Evolutionary conservation across 2,797 vertebrate species (phyloP).

Genomic region (Oreochromis grahami): DNA sequence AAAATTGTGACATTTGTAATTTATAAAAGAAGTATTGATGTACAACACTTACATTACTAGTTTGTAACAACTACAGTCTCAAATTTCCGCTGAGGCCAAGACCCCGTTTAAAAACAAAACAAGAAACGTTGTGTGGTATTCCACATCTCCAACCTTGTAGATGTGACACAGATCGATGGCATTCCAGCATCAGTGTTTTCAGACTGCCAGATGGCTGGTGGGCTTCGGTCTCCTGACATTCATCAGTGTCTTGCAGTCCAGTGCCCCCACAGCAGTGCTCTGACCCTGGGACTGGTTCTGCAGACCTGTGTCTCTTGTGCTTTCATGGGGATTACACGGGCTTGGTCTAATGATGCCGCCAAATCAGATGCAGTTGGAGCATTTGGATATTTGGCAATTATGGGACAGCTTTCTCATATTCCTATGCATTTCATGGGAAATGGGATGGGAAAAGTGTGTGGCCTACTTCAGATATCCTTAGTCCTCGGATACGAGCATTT

Average conservation of each 20-base stretch:
- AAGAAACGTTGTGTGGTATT: neutral
- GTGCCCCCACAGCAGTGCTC: conserved; percentile 56
- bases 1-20: neutral
- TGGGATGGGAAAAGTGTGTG: neutral
- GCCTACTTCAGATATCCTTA: neutral
- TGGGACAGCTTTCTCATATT: conserved; percentile 35
- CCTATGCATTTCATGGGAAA: conserved; percentile 34
- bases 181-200: conserved; percentile 48
- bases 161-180: conserved; percentile 67
- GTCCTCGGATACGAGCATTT: neutral
- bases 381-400: conserved; percentile 41
- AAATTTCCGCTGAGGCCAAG: neutral
- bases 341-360: conserved; percentile 60
- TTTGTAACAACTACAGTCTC: neutral
- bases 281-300: conserved; percentile 50
- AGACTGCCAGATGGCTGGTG: conserved; percentile 61
- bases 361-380: conserved; percentile 41
- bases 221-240: conserved; percentile 67
- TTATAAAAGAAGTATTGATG: neutral
- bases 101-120: neutral
- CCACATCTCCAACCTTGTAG: conserved; percentile 31
- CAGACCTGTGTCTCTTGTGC: conserved; percentile 15
- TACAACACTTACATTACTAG: neutral
- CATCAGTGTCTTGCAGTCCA: conserved; percentile 73
- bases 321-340: conserved; percentile 4